Evolutionary conservation across 1,140 invertebrate species (phyloP).

Genomic region (Drosophila equinoxialis): DNA sequence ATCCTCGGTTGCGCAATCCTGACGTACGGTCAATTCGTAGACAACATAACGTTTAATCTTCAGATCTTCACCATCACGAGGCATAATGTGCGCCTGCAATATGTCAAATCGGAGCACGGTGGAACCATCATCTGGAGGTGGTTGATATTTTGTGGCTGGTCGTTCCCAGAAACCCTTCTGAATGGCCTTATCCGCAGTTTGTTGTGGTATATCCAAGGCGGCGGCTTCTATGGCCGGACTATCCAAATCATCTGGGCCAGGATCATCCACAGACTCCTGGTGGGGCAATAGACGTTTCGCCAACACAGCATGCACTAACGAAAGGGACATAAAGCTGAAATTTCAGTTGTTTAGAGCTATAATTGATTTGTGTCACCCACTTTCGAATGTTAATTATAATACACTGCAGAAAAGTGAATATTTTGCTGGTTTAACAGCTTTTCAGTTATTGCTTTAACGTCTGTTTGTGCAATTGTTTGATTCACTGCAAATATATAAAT

Average conservation of each 20-base stretch:
- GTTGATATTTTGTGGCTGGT: conserved; percentile 31
- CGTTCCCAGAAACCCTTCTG: conserved; percentile 71
- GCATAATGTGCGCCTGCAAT: conserved; percentile 83
- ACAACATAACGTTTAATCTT: conserved; percentile 86
- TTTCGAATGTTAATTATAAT: conserved; percentile 25
- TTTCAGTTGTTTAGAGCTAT: not conserved
- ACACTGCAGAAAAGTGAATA: not conserved
- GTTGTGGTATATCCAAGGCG: conserved; percentile 58
- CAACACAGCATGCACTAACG: conserved; percentile 75
- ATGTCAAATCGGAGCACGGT: conserved; percentile 83
- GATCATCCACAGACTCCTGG: conserved; percentile 55
- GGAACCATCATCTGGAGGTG: conserved; percentile 65
- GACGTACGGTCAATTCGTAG: conserved; percentile 86
- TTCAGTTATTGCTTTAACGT: not conserved
- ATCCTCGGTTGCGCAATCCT: conserved; percentile 84
- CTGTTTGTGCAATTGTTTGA: conserved; percentile 33
- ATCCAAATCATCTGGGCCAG: conserved; percentile 72
- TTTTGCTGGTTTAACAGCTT: not conserved
- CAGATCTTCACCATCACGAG: conserved; percentile 81
- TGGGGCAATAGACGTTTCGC: conserved; percentile 68
- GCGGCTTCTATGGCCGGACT: conserved; percentile 78
- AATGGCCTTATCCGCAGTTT: conserved; percentile 34
- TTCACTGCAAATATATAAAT: conserved; percentile 27
- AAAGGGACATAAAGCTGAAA: not conserved
- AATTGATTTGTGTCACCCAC: conserved; percentile 43